Percentiles rank a stretch among this genome's conserved stretches.
These are phyloP conservation scores for Carcharodon carcharias DNA, from an alignment of 2,797 vertebrate genomes.

Conservation along the genomic window DNA sequence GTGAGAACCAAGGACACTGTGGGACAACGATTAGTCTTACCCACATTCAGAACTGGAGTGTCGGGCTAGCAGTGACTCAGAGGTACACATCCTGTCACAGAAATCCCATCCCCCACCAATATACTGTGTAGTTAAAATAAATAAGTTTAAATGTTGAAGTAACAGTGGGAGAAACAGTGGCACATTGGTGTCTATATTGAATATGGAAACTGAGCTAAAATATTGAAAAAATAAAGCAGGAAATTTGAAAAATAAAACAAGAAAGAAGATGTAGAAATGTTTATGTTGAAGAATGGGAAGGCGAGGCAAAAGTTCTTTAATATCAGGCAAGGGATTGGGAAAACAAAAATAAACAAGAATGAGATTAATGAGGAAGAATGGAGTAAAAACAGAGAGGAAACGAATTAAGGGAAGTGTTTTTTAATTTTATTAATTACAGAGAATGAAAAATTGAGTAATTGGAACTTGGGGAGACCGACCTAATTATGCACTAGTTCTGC, in stretches of 20 bases:
- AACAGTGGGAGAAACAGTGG: not conserved
- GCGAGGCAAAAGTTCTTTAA: not conserved
- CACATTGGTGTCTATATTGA: not conserved
- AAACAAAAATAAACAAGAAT: not conserved
- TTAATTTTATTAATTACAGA: slow-evolving; percentile 15
- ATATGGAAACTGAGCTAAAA: not conserved
- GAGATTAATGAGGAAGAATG: not conserved
- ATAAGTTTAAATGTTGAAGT: not conserved
- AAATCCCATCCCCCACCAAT: too few relatives aligned
- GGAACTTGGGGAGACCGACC: not conserved
- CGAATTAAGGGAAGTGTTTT: not conserved
- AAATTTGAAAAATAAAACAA: not conserved
- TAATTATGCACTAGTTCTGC: not conserved
- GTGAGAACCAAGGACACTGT: not conserved
- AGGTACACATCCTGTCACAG: too few relatives aligned
- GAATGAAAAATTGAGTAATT: not conserved
- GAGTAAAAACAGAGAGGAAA: not conserved
- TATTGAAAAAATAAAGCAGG: not conserved
- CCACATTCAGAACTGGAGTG: too few relatives aligned
- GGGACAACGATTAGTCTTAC: not conserved
- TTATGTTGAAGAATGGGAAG: not conserved
- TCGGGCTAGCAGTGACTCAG: too few relatives aligned
- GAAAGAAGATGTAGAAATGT: not conserved
- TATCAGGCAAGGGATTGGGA: not conserved
- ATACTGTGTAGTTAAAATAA: not conserved